These are phyloP conservation scores for Syngnathus scovelli DNA, from an alignment of 2,113 vertebrate species.

Conservation along the genomic window DNA sequence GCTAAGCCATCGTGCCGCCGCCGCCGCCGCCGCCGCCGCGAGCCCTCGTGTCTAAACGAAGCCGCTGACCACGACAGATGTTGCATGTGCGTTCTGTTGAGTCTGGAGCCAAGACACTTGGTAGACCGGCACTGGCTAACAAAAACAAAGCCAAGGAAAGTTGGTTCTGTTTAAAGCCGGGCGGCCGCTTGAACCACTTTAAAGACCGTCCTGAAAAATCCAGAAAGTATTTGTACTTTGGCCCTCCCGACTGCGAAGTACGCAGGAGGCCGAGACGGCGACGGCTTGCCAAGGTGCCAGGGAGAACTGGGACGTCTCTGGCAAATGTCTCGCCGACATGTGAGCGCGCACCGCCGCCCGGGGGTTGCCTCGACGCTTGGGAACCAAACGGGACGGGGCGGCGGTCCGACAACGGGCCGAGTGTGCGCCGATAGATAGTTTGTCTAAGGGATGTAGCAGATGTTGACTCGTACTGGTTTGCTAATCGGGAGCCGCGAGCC, in stretches of 20 bases:
- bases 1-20: conserved; percentile 61
- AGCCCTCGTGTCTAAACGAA: conserved; percentile 62
- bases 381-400: conserved; percentile 43
- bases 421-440: conserved; percentile 60
- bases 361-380: conserved; percentile 51
- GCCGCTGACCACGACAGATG: conserved; percentile 68
- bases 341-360: conserved; percentile 53
- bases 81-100: conserved; percentile 71
- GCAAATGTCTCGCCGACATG: conserved; percentile 65
- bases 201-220: conserved; percentile 11
- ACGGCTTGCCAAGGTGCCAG: conserved; percentile 56
- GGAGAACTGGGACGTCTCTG: conserved; percentile 61
- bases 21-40: conserved; percentile 40
- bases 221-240: no score
- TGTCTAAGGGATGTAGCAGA: conserved; percentile 64
- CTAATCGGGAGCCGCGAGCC: conserved; percentile 70
- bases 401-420: conserved; percentile 56
- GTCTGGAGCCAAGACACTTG: conserved; percentile 64
- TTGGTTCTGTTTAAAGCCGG: conserved; percentile 39
- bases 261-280: conserved; percentile 52
- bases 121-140: conserved; percentile 56
- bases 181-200: conserved; percentile 33
- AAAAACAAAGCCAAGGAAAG: conserved; percentile 62
- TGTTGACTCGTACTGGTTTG: conserved; percentile 73
- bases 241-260: conserved; percentile 30